Evolutionary conservation across 2,113 vertebrate genomes (phyloP).

Genomic region (Colistium nudipinnis): DNA sequence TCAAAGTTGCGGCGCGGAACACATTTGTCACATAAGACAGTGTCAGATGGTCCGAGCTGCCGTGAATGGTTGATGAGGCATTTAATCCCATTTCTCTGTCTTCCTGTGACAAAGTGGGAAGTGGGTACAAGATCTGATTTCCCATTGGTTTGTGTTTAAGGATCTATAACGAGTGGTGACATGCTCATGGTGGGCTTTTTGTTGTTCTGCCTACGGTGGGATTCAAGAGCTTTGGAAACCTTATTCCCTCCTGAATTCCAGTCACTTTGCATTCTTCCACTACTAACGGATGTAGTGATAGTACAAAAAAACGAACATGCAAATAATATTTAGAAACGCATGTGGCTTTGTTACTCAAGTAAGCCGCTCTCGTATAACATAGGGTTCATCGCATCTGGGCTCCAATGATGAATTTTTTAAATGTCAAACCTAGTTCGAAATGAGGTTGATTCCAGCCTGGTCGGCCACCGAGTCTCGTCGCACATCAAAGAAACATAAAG

Average conservation of each 20-base stretch:
- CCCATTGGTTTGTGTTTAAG: constrained; percentile 2
- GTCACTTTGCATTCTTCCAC: constrained; percentile 4
- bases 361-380: not conserved
- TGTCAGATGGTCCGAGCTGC: constrained; percentile 27
- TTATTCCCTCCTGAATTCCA: constrained; percentile 13
- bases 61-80: constrained; percentile 29
- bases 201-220: constrained; percentile 16
- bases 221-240: no score
- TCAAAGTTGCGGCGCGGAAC: not conserved
- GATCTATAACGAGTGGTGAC: constrained; percentile 9
- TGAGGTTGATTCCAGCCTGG: constrained; percentile 35
- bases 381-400: not conserved
- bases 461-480: constrained; percentile 16
- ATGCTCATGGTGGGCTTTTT: not conserved
- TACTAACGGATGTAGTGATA: constrained; percentile 1
- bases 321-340: not conserved
- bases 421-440: constrained; percentile 20
- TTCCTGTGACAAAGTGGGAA: constrained; percentile 2
- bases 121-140: constrained; percentile 1
- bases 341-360: not conserved
- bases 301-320: no score
- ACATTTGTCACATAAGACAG: constrained; percentile 34
- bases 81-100: constrained; percentile 19
- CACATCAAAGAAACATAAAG: constrained; percentile 64
- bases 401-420: constrained; percentile 8